Evolutionary conservation across 2,888 invertebrate genomes (phyloP), one percentile per base, ranked within the genome.

Genomic region (Tinea semifulvella): DNA sequence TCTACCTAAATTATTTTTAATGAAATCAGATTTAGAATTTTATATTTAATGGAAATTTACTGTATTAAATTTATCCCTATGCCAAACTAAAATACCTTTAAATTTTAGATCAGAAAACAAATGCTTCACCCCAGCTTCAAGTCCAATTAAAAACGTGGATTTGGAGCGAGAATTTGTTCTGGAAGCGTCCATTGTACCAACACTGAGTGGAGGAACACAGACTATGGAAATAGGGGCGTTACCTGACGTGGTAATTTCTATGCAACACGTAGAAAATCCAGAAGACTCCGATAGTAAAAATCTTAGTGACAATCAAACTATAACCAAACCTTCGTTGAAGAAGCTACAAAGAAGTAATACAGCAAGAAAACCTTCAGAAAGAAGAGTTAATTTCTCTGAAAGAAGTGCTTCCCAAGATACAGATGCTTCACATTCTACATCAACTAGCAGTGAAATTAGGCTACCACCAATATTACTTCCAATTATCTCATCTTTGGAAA

Each of bases 391-490:
- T 52, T 76, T 85, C 54, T 77, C 81, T n/a, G 77, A 80, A 46
- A 58, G 83, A 58, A 82, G 82, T 49, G 74, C 73, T n/a, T 86
- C 86, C 7, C 85, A 85, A 61, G 86, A 86, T 46, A 85, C 85
- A 1, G 86, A 86, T 53, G 82, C 75, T 22, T 86, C 86, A 1
- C 81, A 84, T 56, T 85, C 84, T 10, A 85, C 85, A 4, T 84
- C 84, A 1, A 84, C 84, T 1, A 82, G 82, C 50, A 83, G 83
- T 54, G 87, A 88, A 51, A 68, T 88, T 53, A 80, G 87, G 59
- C 68, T 90, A 36, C 89, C 91, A 6, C 90, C 90, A 2, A 89
- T 91, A 58, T 68, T 89, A 52, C 70, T 88, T 26, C 89, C 89
- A 20, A 87, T 88, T 46, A 85, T 89, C 49, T 85, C 86, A 51